A percentile compares a stretch with the other conserved stretches of the same genome.
phyloP scores from a whole-genome alignment of 2,113 vertebrate genomes.

The Mormyrus lacerda region DNA sequence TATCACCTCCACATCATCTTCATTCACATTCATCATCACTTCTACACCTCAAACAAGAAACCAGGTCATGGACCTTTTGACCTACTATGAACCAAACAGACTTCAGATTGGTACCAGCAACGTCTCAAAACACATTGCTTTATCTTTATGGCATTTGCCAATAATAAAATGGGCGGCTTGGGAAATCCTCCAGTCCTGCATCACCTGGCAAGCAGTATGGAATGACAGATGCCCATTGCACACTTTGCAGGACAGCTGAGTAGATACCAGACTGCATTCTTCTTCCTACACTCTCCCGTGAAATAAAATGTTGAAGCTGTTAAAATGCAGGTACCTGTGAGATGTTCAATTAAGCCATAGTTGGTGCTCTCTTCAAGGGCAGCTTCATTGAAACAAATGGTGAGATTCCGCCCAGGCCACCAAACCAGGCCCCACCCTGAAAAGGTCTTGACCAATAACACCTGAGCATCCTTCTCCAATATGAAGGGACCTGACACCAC shows the following conservation, averaged over 20 bases:
- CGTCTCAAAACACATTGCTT: not conserved
- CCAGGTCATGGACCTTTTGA: not conserved
- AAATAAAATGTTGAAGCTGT: not conserved
- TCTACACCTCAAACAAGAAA: not conserved
- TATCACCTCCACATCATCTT: not conserved
- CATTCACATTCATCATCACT: not conserved
- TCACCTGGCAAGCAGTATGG: not conserved
- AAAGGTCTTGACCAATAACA: not conserved
- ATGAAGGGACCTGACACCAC: not conserved
- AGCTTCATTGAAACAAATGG: not conserved
- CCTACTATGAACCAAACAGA: not conserved
- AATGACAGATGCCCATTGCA: not conserved
- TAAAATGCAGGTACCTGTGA: not conserved
- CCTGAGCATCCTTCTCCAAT: not conserved
- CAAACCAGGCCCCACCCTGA: not conserved
- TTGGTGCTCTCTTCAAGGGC: not conserved
- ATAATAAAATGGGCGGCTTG: not conserved
- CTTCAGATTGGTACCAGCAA: not conserved
- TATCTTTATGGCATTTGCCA: not conserved
- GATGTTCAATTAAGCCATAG: not conserved
- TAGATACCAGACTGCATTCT: not conserved
- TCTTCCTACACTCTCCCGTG: not conserved
- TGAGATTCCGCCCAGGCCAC: not conserved
- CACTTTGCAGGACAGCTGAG: not conserved
- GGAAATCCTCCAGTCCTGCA: not conserved